Evolutionary conservation across 2,797 vertebrate species (phyloP).

Genomic region (Pseudochaenichthys georgianus): DNA sequence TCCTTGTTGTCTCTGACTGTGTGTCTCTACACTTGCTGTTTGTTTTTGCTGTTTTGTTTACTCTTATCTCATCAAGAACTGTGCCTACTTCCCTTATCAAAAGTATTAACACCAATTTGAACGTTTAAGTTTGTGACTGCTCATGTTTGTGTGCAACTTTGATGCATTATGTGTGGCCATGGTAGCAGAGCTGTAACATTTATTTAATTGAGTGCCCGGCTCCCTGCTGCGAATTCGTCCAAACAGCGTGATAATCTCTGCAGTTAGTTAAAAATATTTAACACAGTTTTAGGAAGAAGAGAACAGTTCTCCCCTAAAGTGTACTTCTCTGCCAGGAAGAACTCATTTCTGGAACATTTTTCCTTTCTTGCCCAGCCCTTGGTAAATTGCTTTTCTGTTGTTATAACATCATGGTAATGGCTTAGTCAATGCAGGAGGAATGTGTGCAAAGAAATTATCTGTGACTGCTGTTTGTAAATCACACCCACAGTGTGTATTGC

Average conservation of each 20-base stretch:
- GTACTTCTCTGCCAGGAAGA: constrained; percentile 13
- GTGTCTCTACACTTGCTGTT: not conserved
- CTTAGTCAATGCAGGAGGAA: constrained; percentile 42
- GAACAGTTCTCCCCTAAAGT: constrained; percentile 19
- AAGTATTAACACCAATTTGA: constrained; percentile 8
- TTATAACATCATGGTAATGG: constrained; percentile 40
- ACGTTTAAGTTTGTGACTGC: not conserved
- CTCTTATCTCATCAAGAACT: not conserved
- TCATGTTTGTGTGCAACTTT: not conserved
- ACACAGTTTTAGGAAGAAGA: constrained; percentile 28
- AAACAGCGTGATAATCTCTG: constrained; percentile 28
- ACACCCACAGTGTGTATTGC: constrained; percentile 34
- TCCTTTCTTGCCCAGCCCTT: constrained; percentile 11
- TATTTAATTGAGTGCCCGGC: not conserved
- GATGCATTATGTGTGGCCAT: not conserved
- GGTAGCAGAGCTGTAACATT: constrained; percentile 14
- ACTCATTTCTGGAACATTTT: constrained; percentile 29
- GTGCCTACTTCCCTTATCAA: not conserved
- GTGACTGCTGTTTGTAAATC: constrained; percentile 53
- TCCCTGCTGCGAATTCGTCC: constrained; percentile 33
- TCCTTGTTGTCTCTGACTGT: not conserved
- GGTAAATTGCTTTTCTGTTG: constrained; percentile 29
- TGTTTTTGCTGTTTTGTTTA: not conserved
- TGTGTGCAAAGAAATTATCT: constrained; percentile 52
- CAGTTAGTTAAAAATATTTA: constrained; percentile 36